Base-by-base conservation (phyloP, 2,113 vertebrate species). In the Onychostoma macrolepis region DNA sequence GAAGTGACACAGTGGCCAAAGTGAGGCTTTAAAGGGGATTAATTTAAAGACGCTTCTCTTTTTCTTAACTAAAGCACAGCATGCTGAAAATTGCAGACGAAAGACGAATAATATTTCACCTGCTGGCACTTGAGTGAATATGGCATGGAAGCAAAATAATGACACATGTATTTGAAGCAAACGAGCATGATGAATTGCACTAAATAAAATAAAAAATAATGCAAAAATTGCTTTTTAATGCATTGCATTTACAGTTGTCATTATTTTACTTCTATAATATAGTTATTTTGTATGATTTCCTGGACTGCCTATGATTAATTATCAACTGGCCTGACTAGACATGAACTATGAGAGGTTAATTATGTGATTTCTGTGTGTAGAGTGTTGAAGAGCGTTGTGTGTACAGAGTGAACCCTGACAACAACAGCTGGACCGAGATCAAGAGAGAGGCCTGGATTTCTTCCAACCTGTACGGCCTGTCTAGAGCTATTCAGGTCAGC, bases 381-480 rank as follows among this genome's bases (percentile, higher is more conserved):
- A 94, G 96, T 28, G 96, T 99, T 89, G 95, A 98, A 92, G 98
- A 99, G 92, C 95, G 96, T 12, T 99, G 98, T 3, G 93, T 96
- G 89, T 99, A 99, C 93, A 88, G 82, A 84, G 95, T 96, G 88
- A 98, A 97, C 92, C 93, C 95, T 0, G 97, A 98, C 71, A 97
- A 99, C 90, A 95, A 92, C 91, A 93, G 93, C 95, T 98, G 97
- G 96, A 99, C 98, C 0, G 96, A 98, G 92, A 96, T 99, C 88
- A 96, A 95, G 89, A 95, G 98, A 89, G 97, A 99, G 89, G 98
- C 97, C 89, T 98, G 98, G 97, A 96, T 99, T 85, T 97, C 98
- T 45, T 98, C 98, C 86, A 97, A 93, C 71, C 92, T 99, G 0
- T 98, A 96, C 71, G 98, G 98, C 0, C 96, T 99, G 87, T 97